phyloP scores from a whole-genome alignment of 2,888 invertebrate species.

The Limnephilus lunatus region DNA sequence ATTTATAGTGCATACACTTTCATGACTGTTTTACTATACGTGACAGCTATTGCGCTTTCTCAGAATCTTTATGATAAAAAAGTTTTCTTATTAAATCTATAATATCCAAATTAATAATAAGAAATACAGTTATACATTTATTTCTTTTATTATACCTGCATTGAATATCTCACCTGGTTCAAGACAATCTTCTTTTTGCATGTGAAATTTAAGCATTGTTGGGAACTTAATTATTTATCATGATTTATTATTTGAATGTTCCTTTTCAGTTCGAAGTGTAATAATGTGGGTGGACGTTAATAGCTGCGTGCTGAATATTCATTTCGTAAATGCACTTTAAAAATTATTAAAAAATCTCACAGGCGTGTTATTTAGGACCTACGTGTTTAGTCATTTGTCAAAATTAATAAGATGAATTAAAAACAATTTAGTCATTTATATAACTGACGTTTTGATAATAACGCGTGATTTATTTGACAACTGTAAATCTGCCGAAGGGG shows the following conservation, averaged over 20 bases:
- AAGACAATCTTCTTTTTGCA: not conserved
- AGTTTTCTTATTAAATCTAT: not conserved
- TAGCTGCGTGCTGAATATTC: slow-evolving; percentile 28
- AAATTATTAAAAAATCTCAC: slow-evolving; percentile 16
- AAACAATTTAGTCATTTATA: slow-evolving; percentile 37
- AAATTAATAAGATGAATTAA: slow-evolving; percentile 37
- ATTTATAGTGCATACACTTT: no score
- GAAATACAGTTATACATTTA: no score
- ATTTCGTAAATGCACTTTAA: slow-evolving; percentile 39
- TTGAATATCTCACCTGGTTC: not conserved
- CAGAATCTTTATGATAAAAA: not conserved
- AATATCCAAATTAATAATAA: no score
- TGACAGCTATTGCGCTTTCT: not conserved
- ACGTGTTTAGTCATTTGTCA: slow-evolving; percentile 29
- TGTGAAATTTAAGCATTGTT: slow-evolving; percentile 21
- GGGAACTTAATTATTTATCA: slow-evolving; percentile 6
- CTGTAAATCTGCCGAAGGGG: slow-evolving; percentile 10
- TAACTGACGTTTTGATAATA: slow-evolving; percentile 34
- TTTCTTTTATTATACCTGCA: not conserved
- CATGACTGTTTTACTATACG: not conserved
- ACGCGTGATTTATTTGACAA: not conserved
- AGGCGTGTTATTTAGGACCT: not conserved
- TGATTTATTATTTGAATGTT: slow-evolving; percentile 26
- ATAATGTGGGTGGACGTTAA: slow-evolving; percentile 40
- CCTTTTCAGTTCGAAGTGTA: slow-evolving; percentile 23